Evolutionary conservation across 92 coral and sea anemone species (phyloP), one percentile per base, ranked within the genome.

Genomic region (Phenganax stokvisi): DNA sequence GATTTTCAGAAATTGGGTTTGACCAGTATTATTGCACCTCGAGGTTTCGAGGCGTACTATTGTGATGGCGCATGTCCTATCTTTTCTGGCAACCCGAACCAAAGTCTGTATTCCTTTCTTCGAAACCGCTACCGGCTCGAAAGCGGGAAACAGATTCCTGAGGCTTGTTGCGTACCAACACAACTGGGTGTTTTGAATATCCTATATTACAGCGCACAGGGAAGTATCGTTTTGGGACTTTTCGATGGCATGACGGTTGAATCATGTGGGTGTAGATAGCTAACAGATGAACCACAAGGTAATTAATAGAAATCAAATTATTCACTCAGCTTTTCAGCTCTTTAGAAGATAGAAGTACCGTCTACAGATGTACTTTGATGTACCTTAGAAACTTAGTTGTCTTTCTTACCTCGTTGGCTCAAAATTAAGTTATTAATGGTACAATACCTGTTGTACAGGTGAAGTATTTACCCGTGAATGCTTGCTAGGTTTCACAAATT

Each of bases 121-220:
- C 99, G 89, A 76, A 96, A 87, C 74, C 87, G 92, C 44, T 72
- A 85, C 81, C 67, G 69, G 51, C 47, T 79, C 27, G 8, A 12
- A 30, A 16, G 61, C 44, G 37, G 31, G 16, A 89, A 88, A 74
- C 87, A 86, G 11, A 86, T 96, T 56, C 99, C 99, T 1, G 90
- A 93, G 2, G 99, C 96, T 56, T 96, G 97, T 79, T 96, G 99
- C 62, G 99, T 96, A 20, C 99, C 99, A 10, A 96, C 97, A 51
- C 84, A 89, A 81, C 88, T 96, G 69, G 91, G 92, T 81, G 90
- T 97, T 54, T 85, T 90, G 61, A 90, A 88, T 76, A 83, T 94
- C 80, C 83, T 94, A 85, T 94, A 92, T 74, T 92, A 88, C 55
- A 94, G 92, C 76, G 81, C 76, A 30, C 90, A 92, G 57, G 96